Base-by-base conservation (phyloP, 2,797 vertebrate genomes). In the Protosalanx chinensis region DNA sequence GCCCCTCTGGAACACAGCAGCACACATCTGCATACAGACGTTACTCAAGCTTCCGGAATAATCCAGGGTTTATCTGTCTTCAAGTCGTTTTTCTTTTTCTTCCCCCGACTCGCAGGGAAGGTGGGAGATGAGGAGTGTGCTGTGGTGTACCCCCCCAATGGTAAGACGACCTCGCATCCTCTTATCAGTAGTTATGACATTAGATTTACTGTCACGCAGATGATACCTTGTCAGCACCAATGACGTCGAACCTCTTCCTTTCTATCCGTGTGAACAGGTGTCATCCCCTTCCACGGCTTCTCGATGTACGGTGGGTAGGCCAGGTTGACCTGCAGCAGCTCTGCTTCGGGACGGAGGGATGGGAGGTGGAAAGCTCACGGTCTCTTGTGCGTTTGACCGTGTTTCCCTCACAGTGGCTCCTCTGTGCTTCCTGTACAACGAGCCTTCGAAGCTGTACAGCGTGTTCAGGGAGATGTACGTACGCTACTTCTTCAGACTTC, bases 391-490 rank as follows among this genome's bases (percentile, higher is more conserved):
- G 18, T 41, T 37, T 79, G 64, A 80, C 66, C 78, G 29, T 67
- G 23, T 27, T 27, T 27, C 23, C 41, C 4, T 72, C 35, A 71
- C 69, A 74, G 98, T 99, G 86, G 97, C 97, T 53, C 98, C 98
- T 56, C 91, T 99, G 87, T 99, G 98, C 88, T 99, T 98, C 90
- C 85, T 99, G 77, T 99, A 98, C 89, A 95, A 97, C n/a, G 97
- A 98, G 86, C 98, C 98, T 2, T 95, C 95, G 84, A 97, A 95
- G 89, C 85, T 99, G 73, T 99, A 99, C 92, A 94, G 93, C 72
- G 93, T 98, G 63, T 99, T 99, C 90, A 95, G 95, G 78, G 97
- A 98, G 92, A 98, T 99, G 95, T 99, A 98, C 74, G 91, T 95
- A 76, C 96, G 96, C 73, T 98, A 96, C 90, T 98, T 99, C 94